Percentiles rank a stretch among this genome's conserved stretches.
phyloP scores from a whole-genome alignment of 2,113 vertebrate species.

The Brachyhypopomus gauderio region DNA sequence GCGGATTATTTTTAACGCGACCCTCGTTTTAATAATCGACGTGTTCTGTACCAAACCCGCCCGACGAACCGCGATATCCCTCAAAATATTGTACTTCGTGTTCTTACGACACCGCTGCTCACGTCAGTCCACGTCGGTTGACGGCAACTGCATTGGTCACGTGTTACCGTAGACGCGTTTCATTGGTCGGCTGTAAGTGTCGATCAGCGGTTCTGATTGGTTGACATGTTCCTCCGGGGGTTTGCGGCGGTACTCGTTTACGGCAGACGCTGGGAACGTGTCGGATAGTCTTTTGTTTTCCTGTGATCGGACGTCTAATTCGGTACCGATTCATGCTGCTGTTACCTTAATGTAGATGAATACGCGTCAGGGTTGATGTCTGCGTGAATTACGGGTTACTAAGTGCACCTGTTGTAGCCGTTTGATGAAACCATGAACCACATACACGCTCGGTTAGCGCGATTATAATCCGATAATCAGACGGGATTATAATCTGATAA shows the following conservation, averaged over 20 bases:
- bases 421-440: not conserved
- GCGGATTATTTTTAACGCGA: not conserved
- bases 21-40: not conserved
- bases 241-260: not conserved
- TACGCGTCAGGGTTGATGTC: no score
- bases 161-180: not conserved
- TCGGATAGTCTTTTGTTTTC: not conserved
- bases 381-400: no score
- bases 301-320: not conserved
- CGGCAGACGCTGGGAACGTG: not conserved
- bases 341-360: no score
- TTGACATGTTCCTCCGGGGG: not conserved
- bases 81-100: not conserved
- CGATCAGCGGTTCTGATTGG: conserved; percentile 40
- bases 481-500: no score
- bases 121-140: conserved; percentile 21
- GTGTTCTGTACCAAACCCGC: not conserved
- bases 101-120: not conserved
- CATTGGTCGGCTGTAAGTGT: not conserved
- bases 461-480: no score
- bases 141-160: not conserved
- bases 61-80: not conserved
- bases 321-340: not conserved
- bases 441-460: no score
- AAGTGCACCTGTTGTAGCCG: not conserved